Evolutionary conservation across 2,888 invertebrate species (phyloP), one percentile per base, ranked within the genome.

Genomic region (Pammene aurita): DNA sequence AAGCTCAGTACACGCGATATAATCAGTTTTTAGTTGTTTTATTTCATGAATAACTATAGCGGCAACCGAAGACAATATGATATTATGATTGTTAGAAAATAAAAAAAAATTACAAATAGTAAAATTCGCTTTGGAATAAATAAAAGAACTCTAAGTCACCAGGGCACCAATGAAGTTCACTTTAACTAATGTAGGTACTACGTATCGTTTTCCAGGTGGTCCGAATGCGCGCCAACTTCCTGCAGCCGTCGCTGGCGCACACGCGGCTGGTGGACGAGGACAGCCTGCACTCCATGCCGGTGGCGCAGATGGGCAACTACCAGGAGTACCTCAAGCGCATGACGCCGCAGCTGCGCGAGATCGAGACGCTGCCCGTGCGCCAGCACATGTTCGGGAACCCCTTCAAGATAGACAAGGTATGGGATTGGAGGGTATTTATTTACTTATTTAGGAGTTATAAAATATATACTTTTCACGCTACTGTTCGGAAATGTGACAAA

Each of bases 381-480:
- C 98, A 98, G 79, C 99, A 99, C 83, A 99, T 99, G 97, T 99
- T 99, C 85, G 99, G 99, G 67, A 99, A 99, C 93, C 99, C 99
- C 0, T 99, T 99, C 91, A 99, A 99, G 91, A 98, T 99, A 81
- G 99, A 99, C 85, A 99, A 99, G 93, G 95, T 96, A 77, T 10
- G 58, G 7, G 5, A 5, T n/a, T 35, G 26, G 34, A 26, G 2
- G 38, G n/a, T n/a, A 44, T n/a, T n/a, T 2, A 42, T 44, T 44
- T 44, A 2, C 2, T 44, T 44, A 41, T 7, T 10, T 41, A 9
- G 41, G 10, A 35, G 35, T 35, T 35, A n/a, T n/a, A n/a, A n/a
- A n/a, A n/a, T n/a, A n/a, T n/a, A n/a, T n/a, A n/a, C n/a, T n/a
- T n/a, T n/a, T n/a, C n/a, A n/a, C n/a, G n/a, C n/a, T n/a, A n/a